Evolutionary conservation across 2,797 vertebrate species (phyloP).

Genomic region (Prionace glauca): DNA sequence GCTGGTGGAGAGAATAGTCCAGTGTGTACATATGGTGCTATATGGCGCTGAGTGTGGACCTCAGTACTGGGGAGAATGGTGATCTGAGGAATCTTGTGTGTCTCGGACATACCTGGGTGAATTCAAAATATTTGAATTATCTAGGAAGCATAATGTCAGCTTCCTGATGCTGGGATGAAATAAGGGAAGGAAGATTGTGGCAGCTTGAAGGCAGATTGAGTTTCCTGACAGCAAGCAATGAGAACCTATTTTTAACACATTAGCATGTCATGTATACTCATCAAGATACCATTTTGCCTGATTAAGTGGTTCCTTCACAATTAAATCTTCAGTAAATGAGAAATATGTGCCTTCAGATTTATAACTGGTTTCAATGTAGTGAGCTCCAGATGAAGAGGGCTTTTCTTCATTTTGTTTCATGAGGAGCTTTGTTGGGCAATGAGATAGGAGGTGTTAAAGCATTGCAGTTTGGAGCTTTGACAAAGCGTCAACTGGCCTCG

Average conservation of each 20-base stretch:
- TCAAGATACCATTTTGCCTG: background rate
- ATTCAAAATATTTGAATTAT: background rate
- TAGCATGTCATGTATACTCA: background rate
- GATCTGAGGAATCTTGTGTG: too few relatives aligned
- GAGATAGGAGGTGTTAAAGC: too few relatives aligned
- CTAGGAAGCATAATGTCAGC: background rate
- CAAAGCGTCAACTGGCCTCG: too few relatives aligned
- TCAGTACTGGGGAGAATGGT: too few relatives aligned
- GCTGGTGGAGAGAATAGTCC: too few relatives aligned
- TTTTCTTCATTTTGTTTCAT: background rate
- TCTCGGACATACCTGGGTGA: too few relatives aligned
- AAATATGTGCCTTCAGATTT: background rate
- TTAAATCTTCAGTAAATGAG: background rate
- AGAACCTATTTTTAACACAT: background rate
- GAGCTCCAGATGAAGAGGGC: background rate
- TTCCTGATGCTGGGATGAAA: background rate
- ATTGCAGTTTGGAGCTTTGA: too few relatives aligned
- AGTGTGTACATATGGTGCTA: too few relatives aligned
- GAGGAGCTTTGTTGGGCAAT: too few relatives aligned
- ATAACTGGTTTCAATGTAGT: background rate
- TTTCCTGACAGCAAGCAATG: background rate
- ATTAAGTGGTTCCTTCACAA: background rate
- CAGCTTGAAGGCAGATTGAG: background rate
- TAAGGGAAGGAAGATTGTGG: background rate
- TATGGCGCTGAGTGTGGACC: too few relatives aligned